These are phyloP conservation scores for Campaea margaritaria DNA, from an alignment of 2,888 invertebrate species.

Conservation along the genomic window DNA sequence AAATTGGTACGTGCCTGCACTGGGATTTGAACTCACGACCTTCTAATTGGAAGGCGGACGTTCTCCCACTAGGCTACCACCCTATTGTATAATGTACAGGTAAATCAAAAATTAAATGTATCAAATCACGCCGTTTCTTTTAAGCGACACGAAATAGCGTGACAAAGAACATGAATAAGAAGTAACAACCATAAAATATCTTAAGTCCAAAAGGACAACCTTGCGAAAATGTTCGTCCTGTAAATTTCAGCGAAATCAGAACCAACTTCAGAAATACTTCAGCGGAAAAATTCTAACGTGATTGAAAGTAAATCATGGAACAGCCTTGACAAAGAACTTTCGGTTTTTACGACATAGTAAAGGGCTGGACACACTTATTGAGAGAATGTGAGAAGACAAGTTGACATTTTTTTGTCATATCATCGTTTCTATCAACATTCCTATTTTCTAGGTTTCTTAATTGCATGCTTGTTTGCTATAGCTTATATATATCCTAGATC, in stretches of 20 bases:
- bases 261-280: conserved; percentile 17
- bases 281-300: conserved; percentile 28
- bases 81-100: no score
- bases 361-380: conserved; percentile 18
- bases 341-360: conserved; percentile 42
- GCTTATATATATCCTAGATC: no score
- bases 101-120: no score
- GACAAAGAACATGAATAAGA: neutral
- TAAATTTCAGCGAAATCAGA: conserved; percentile 17
- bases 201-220: conserved; percentile 1
- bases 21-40: no score
- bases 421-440: no score
- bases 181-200: conserved; percentile 2
- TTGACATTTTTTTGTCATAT: no score
- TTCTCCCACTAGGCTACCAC: no score
- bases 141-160: neutral
- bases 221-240: conserved; percentile 13
- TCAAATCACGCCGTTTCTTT: neutral
- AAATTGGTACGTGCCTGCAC: no score
- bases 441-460: no score
- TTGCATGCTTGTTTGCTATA: no score
- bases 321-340: conserved; percentile 55
- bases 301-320: conserved; percentile 44
- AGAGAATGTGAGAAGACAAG: no score
- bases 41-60: no score